phyloP scores from a whole-genome alignment of 2,797 vertebrate species.

The Tachyglossus aculeatus region DNA sequence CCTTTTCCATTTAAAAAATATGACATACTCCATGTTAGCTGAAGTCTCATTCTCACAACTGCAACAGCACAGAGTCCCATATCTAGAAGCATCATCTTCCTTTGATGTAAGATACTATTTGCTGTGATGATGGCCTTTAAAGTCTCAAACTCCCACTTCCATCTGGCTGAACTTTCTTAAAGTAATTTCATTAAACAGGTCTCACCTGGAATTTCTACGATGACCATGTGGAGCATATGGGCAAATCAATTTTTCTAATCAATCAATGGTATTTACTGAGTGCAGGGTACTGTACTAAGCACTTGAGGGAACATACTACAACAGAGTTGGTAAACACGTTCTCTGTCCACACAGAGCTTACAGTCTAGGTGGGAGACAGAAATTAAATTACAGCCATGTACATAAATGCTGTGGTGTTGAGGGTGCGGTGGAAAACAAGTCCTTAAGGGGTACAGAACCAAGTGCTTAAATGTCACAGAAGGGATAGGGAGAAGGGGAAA shows the following conservation, averaged over 20 bases:
- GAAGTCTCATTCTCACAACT: background rate
- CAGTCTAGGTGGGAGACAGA: too few species aligned
- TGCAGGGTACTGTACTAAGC: too few species aligned
- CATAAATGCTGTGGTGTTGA: too few species aligned
- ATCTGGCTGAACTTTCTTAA: background rate
- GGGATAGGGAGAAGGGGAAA: too few species aligned
- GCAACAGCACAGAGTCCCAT: background rate
- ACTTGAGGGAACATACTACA: too few species aligned
- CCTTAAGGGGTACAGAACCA: too few species aligned
- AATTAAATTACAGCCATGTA: too few species aligned
- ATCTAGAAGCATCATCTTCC: constrained; percentile 1
- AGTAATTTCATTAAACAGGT: background rate
- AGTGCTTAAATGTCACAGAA: too few species aligned
- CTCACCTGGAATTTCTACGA: constrained; percentile 6
- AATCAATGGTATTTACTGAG: too few species aligned
- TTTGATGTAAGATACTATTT: background rate
- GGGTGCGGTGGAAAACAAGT: too few species aligned
- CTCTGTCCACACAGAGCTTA: too few species aligned
- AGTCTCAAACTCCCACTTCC: background rate
- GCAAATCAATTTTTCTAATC: background rate
- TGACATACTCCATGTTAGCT: background rate
- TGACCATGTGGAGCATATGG: background rate
- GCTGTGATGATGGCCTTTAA: background rate
- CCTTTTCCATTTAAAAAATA: constrained; percentile 14
- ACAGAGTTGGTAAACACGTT: too few species aligned